phyloP scores from a whole-genome alignment of 23 tunicate species.

The Ciona savignyi region DNA sequence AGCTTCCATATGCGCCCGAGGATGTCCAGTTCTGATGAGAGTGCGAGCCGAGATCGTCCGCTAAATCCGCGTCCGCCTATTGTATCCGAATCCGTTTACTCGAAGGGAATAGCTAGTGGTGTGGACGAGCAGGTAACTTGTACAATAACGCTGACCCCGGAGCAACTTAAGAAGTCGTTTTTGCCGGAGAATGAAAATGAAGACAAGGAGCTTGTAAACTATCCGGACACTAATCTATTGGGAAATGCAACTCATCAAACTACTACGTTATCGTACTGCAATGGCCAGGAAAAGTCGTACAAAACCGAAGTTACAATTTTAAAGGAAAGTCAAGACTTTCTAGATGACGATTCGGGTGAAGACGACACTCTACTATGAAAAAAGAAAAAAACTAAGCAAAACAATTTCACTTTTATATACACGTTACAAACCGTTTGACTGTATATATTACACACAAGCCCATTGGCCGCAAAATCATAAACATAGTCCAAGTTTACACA shows the following conservation, averaged over 20 bases:
- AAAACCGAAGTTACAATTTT: not conserved
- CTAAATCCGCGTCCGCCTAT: conserved; percentile 18
- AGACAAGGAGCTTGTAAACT: no score
- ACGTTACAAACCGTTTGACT: no score
- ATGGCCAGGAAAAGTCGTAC: not conserved
- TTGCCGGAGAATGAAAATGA: no score
- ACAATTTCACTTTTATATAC: no score
- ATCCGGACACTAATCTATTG: not conserved
- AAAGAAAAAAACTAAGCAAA: no score
- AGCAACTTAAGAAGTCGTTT: not conserved
- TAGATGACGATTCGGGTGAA: not conserved
- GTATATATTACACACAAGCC: no score
- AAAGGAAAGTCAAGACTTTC: not conserved
- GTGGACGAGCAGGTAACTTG: not conserved
- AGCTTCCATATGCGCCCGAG: conserved; percentile 2
- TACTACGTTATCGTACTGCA: not conserved
- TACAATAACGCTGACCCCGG: not conserved
- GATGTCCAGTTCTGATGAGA: not conserved
- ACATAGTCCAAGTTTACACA: no score
- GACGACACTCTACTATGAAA: not conserved
- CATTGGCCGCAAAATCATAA: no score
- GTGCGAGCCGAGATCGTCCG: not conserved
- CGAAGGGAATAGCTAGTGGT: not conserved
- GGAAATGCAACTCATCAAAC: not conserved
- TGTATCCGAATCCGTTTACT: not conserved